Evolutionary conservation across 92 coral and sea anemone species (phyloP), one percentile per base, ranked within the genome.

Genomic region (Bergia puertoricense): DNA sequence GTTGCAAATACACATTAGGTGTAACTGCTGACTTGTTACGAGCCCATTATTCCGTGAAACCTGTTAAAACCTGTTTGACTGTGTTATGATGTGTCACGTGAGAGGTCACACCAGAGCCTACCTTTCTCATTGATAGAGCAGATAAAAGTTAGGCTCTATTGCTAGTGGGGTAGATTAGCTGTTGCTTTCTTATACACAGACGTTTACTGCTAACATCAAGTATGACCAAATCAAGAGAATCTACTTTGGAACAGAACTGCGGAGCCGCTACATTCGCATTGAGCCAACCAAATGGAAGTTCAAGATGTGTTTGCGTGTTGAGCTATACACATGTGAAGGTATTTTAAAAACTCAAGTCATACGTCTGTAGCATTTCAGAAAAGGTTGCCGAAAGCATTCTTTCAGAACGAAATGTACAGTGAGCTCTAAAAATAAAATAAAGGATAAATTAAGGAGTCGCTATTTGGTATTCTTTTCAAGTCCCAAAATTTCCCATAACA

Each of bases 261-360:
- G 40, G n/a, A 45, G 77, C n/a, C 56, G 86, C 37, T 82, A 82
- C 46, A 14, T 82, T 48, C 86, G 78, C 7, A 44, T 82, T 82
- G 20, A 62, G 20, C 86, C 86, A 11, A 82, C 78, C 39, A 43
- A n/a, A 65, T 82, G 86, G 86, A n/a, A 14, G 66, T n/a, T 68
- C 22, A 22, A 30, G 36, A 82, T 82, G 44, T 82, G 86, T 68
- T 82, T 82, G 14, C 86, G 86, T n/a, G 77, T 48, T 67, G 86
- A 82, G 45, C 9, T 82, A 18, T 82, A 82, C 76, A 41, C 15
- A 30, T 82, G 86, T 44, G 76, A 20, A 67, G 77, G 86, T 82
- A 62, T 18, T 20, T 1, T 6, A 62, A 62, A 66, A 67, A 0
- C 51, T 77, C 62, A 73, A 38, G 77, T 73, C 18, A 37, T 38